Evolutionary conservation across 2,888 invertebrate genomes (phyloP), one percentile per base, ranked within the genome.

Genomic region (Aleiodes testaceus): DNA sequence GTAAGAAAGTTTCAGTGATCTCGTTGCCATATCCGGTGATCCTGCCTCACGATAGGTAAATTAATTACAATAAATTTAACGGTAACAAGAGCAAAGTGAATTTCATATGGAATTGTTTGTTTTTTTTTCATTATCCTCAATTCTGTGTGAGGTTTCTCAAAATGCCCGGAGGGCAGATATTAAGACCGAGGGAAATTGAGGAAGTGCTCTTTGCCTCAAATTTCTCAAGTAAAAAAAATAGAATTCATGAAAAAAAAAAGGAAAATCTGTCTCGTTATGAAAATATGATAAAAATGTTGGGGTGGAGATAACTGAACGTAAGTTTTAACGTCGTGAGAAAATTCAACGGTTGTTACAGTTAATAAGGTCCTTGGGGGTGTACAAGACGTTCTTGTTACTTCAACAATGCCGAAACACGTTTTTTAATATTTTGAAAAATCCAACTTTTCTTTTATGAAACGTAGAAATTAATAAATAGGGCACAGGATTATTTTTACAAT

Each of bases 41-140:
- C 63, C 22, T 63, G 45, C 47, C 63, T 63, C 72, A 75, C 84
- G 86, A 86, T 87, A 86, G 80, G 82, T 80, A 87, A 87, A 86
- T 87, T 86, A 86, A 87, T 87, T 86, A 85, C 83, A 87, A 85
- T 85, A 85, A 85, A 86, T 87, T 87, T 83, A 84, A 83, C 83
- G 84, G 83, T 84, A 86, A 86, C 82, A 82, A 85, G 85, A 82
- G 81, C 83, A 82, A 80, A 78, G 81, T 79, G 78, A 77, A 75
- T 71, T 69, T 70, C 73, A 69, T 64, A 59, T 11, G 2, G 30
- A 64, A 72, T 72, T 72, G 65, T 67, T 70, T 47, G 42, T 75
- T 75, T 74, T 73, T 53, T 42, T 59, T 59, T 18, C 36, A 3
- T 36, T 36, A 7, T 1, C 9, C 9, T 3, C 11, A 36, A 36